These are phyloP conservation scores for Okapia johnstoni DNA, from an alignment of 2,113 vertebrate species.

Conservation along the genomic window DNA sequence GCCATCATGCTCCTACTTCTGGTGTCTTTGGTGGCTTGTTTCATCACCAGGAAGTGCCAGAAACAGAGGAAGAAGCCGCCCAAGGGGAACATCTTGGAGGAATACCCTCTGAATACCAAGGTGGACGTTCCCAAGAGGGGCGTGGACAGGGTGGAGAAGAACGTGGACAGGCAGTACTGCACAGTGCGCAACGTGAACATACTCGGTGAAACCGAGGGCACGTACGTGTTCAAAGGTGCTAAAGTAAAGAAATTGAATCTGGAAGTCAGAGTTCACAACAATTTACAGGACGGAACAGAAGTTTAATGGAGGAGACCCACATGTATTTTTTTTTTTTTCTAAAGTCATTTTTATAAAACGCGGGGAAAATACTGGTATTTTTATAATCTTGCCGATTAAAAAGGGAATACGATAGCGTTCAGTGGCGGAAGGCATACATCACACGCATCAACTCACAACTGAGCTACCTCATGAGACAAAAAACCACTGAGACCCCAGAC, in stretches of 20 bases:
- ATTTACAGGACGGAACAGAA: slow-evolving; percentile 93
- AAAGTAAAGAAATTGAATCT: slow-evolving; percentile 93
- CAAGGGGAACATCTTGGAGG: slow-evolving; percentile 70
- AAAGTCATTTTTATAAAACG: slow-evolving; percentile 85
- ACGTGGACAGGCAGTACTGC: slow-evolving; percentile 85
- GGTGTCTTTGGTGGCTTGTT: slow-evolving; percentile 83
- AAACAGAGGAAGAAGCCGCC: slow-evolving; percentile 76
- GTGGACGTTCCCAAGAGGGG: slow-evolving; percentile 86
- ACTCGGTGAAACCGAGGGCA: slow-evolving; percentile 76
- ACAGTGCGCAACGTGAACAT: slow-evolving; percentile 89
- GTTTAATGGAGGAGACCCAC: slow-evolving; percentile 80
- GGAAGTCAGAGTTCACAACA: slow-evolving; percentile 94
- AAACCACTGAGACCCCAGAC: slow-evolving; percentile 35
- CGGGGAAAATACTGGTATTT: slow-evolving; percentile 84
- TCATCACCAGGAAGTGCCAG: slow-evolving; percentile 85
- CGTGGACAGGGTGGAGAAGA: slow-evolving; percentile 78
- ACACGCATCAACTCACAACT: slow-evolving; percentile 75
- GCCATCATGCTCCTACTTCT: slow-evolving; percentile 87
- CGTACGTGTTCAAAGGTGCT: slow-evolving; percentile 72
- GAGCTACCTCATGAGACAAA: slow-evolving; percentile 82
- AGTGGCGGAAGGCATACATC: slow-evolving; percentile 72
- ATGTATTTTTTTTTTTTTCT: slow-evolving; percentile 51
- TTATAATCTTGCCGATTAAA: slow-evolving; percentile 77
- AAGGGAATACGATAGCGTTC: slow-evolving; percentile 73
- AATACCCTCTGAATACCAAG: slow-evolving; percentile 94